Conservation (phyloP, 2,888 invertebrate genomes). For the Drosophila fungiperda region DNA sequence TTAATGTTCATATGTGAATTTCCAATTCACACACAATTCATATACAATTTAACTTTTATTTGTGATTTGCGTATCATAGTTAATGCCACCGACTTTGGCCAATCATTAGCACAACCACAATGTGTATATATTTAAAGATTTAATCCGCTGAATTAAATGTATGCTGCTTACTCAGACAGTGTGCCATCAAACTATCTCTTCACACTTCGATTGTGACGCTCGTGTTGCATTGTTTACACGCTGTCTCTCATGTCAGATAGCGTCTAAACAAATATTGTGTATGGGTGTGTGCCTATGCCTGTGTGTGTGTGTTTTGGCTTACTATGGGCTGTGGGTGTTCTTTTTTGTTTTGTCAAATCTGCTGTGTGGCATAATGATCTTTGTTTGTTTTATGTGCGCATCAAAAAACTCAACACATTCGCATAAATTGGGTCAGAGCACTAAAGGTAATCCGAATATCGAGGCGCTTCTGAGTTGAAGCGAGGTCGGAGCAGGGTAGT, state of each 20-base stretch:
- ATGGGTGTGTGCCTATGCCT: background rate
- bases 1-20: background rate
- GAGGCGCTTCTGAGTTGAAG: constrained; percentile 4
- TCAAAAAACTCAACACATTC: constrained; percentile 46
- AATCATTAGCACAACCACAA: constrained; percentile 1
- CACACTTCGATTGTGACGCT: constrained; percentile 71
- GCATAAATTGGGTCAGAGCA: constrained; percentile 63
- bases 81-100: constrained; percentile 3
- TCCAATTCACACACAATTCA: no score
- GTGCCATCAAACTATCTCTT: constrained; percentile 60
- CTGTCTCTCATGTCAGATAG: constrained; percentile 50
- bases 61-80: background rate
- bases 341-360: constrained; percentile 42
- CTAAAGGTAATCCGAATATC: constrained; percentile 47
- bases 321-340: constrained; percentile 38
- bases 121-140: constrained; percentile 17
- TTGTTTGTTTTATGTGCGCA: constrained; percentile 56
- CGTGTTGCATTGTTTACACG: constrained; percentile 51
- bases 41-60: background rate
- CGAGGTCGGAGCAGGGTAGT: background rate
- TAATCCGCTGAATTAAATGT: constrained; percentile 29
- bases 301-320: constrained; percentile 27
- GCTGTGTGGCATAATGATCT: constrained; percentile 36
- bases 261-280: constrained; percentile 25
- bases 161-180: constrained; percentile 52